These are phyloP conservation scores for Candidula unifasciata DNA, from an alignment of 2,888 invertebrate genomes.

Conservation along the genomic window DNA sequence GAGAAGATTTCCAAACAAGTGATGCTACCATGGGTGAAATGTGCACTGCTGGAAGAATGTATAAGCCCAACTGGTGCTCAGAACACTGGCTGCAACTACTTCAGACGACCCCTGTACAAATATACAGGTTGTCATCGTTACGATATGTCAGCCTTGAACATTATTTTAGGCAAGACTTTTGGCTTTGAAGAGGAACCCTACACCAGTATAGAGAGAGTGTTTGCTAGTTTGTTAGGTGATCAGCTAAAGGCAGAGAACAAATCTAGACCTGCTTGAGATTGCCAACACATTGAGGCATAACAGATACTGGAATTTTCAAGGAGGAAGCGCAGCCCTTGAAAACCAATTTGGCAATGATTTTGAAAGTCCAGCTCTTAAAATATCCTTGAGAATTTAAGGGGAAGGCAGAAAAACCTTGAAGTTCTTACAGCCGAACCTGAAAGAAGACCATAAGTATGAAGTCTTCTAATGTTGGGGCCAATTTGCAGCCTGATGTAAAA, in stretches of 20 bases:
- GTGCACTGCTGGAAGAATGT: slow-evolving; percentile 92
- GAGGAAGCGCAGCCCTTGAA: too few species aligned
- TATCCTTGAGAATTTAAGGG: too few species aligned
- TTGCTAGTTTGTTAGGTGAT: slow-evolving; percentile 60
- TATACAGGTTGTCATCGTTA: slow-evolving; percentile 96
- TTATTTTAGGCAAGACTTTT: slow-evolving; percentile 88
- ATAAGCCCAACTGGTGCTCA: slow-evolving; percentile 91
- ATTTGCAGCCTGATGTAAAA: too few species aligned
- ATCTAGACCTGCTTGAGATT: slow-evolving; percentile 43
- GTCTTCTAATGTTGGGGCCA: too few species aligned
- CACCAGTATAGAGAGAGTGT: slow-evolving; percentile 60
- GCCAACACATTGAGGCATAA: too few species aligned
- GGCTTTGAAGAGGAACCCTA: slow-evolving; percentile 79
- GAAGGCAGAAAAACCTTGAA: too few species aligned
- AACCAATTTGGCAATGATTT: too few species aligned
- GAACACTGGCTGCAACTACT: slow-evolving; percentile 91
- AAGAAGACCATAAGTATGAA: too few species aligned
- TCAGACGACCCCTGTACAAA: slow-evolving; percentile 95
- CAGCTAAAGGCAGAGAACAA: slow-evolving; percentile 53
- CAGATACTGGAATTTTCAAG: too few species aligned
- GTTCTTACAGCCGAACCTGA: too few species aligned
- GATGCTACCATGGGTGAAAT: slow-evolving; percentile 95
- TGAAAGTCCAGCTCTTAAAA: too few species aligned
- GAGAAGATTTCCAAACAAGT: slow-evolving; percentile 81
- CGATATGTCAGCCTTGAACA: slow-evolving; percentile 94